A percentile compares a stretch with the other conserved stretches of the same genome.
Conservation (phyloP, 2,888 invertebrate species). For the Mechanitis mazaeus region DNA sequence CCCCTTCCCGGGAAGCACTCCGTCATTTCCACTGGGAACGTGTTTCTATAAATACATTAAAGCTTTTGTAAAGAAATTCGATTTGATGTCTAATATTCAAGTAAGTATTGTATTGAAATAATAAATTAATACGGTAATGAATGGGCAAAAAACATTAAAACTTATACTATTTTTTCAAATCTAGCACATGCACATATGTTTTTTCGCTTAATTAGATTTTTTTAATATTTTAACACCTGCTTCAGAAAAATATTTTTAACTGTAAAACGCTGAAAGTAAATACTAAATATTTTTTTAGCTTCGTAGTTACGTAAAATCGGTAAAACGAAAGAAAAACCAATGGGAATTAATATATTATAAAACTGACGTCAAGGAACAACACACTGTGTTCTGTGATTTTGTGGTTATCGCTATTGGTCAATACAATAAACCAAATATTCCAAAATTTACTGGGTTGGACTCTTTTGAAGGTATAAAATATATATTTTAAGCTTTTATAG, state of each 20-base stretch:
- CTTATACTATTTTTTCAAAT: too few species aligned
- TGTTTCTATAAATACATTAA: slow-evolving; percentile 83
- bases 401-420: slow-evolving; percentile 83
- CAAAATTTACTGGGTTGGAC: slow-evolving; percentile 49
- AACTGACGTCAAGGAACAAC: slow-evolving; percentile 51
- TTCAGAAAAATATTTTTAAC: too few species aligned
- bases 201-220: neutral
- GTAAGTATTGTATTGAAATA: slow-evolving; percentile 54
- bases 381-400: slow-evolving; percentile 75
- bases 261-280: neutral
- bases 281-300: slow-evolving; percentile 51
- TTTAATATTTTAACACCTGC: neutral
- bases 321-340: slow-evolving; percentile 51
- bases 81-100: slow-evolving; percentile 78
- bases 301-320: slow-evolving; percentile 61
- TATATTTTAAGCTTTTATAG: neutral
- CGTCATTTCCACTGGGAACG: slow-evolving; percentile 81
- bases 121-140: too few species aligned
- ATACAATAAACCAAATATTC: slow-evolving; percentile 51
- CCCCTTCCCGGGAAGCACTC: slow-evolving; percentile 76
- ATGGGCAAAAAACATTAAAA: too few species aligned
- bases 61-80: slow-evolving; percentile 80
- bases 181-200: too few species aligned
- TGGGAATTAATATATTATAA: slow-evolving; percentile 73
- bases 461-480: slow-evolving; percentile 51